These are phyloP conservation scores for Saguinus midas DNA, from an alignment of 2,113 vertebrate genomes.

Conservation along the genomic window DNA sequence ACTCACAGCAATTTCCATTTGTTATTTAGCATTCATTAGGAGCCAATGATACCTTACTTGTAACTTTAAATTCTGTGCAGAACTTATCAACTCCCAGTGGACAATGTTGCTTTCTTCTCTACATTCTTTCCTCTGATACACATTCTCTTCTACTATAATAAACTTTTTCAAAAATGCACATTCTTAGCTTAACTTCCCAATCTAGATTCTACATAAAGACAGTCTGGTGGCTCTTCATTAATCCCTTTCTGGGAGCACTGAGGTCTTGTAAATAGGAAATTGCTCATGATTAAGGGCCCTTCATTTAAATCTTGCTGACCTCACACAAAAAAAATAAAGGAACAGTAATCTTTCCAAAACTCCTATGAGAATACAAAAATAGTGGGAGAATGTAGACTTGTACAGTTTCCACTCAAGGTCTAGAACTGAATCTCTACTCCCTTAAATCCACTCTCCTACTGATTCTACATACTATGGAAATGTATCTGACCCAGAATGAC, in stretches of 20 bases:
- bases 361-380: slow-evolving; percentile 9
- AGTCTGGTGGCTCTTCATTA: background rate
- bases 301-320: slow-evolving; percentile 20
- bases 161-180: background rate
- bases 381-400: background rate
- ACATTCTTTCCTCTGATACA: slow-evolving; percentile 24
- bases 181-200: slow-evolving; percentile 20
- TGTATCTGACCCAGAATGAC: slow-evolving; percentile 7
- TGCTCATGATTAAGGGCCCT: background rate
- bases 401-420: background rate
- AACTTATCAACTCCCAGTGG: background rate
- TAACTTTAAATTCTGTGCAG: slow-evolving; percentile 13
- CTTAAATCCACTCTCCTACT: background rate
- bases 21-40: slow-evolving; percentile 32
- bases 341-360: slow-evolving; percentile 13
- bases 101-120: background rate
- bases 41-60: background rate
- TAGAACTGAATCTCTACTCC: background rate
- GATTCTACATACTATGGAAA: slow-evolving; percentile 16
- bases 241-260: background rate
- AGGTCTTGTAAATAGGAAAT: slow-evolving; percentile 37
- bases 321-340: background rate
- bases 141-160: background rate
- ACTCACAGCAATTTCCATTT: background rate
- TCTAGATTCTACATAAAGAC: background rate